phyloP scores from a whole-genome alignment of 2,797 vertebrate genomes.

The Myripristis jacobus region DNA sequence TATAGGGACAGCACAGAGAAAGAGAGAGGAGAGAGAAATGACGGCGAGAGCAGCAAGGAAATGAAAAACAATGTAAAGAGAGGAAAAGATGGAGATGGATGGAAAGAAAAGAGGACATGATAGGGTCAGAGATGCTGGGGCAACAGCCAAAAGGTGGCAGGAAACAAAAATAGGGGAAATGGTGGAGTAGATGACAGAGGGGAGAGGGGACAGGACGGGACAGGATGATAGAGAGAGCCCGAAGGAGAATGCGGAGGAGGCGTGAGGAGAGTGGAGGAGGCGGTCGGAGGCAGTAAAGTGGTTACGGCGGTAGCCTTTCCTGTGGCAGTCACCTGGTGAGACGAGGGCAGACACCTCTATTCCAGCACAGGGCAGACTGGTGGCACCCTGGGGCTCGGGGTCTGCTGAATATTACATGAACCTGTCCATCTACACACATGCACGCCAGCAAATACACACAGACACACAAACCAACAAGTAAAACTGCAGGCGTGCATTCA shows the following conservation, averaged over 20 bases:
- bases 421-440: conserved; percentile 63
- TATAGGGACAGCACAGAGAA: not conserved
- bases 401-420: conserved; percentile 78
- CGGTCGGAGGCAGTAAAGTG: conserved; percentile 32
- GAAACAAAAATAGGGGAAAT: conserved; percentile 39
- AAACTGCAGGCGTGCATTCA: not conserved
- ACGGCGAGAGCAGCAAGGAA: not conserved
- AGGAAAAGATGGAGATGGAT: conserved; percentile 12
- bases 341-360: conserved; percentile 69
- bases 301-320: conserved; percentile 54
- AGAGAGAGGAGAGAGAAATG: not conserved
- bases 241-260: conserved; percentile 22
- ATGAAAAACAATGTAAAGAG: not conserved
- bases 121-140: not conserved
- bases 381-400: conserved; percentile 49
- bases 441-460: conserved; percentile 21
- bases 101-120: not conserved
- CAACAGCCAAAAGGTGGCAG: conserved; percentile 22
- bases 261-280: not conserved
- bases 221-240: conserved; percentile 17
- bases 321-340: conserved; percentile 55
- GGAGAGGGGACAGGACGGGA: conserved; percentile 26
- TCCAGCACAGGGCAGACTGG: conserved; percentile 54
- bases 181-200: conserved; percentile 23
- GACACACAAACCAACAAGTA: not conserved